Evolutionary conservation across 2,113 vertebrate genomes (phyloP).

Genomic region (Bos taurus): DNA sequence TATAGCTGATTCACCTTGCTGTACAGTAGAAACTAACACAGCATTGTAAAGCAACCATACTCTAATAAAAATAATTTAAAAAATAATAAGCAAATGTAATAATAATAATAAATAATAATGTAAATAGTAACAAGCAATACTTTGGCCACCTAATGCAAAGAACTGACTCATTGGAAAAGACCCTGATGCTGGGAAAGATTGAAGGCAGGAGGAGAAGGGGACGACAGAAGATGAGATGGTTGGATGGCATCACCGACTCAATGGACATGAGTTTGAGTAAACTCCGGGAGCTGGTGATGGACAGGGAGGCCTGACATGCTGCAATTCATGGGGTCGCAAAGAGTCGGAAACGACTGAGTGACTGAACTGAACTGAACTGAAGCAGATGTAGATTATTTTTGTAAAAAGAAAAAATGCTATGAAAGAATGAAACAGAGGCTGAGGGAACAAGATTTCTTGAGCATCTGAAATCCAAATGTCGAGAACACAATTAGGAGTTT

Average conservation of each 20-base stretch:
- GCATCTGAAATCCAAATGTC: neutral
- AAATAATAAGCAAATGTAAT: neutral
- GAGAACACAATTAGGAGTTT: neutral
- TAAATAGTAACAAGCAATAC: neutral
- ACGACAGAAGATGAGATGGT: neutral
- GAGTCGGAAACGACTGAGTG: fast-evolving
- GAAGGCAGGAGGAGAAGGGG: neutral
- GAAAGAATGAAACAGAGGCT: neutral
- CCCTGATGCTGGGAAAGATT: neutral
- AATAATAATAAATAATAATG: neutral
- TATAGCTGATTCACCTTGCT: neutral
- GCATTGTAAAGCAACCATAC: neutral
- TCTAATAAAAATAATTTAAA: neutral
- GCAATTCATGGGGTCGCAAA: neutral
- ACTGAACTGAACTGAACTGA: neutral
- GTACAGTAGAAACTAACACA: neutral
- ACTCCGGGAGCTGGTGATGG: neutral
- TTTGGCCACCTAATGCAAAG: neutral
- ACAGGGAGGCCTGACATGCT: neutral
- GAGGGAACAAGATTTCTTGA: neutral
- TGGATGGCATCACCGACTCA: neutral
- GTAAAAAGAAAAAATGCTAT: neutral
- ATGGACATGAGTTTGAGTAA: neutral
- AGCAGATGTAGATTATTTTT: neutral
- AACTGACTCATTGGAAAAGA: neutral